Evolutionary conservation across 2,888 invertebrate species (phyloP).

Genomic region (Eledona agricola): DNA sequence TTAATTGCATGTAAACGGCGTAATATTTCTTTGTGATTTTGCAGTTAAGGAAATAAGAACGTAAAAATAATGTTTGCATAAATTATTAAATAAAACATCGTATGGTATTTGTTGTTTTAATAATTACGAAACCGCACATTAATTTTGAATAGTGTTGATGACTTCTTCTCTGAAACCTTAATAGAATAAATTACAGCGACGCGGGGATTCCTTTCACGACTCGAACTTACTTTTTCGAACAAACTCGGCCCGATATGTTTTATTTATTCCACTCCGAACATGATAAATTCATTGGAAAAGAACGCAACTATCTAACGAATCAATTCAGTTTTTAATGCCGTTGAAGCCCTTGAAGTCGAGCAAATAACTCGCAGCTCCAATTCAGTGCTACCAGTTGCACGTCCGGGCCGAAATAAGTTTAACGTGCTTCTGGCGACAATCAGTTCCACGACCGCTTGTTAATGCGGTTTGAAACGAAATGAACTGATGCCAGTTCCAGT

Average conservation of each 20-base stretch:
- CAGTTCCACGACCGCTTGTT: conserved; percentile 31
- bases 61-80: too few relatives aligned
- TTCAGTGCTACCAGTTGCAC: too few relatives aligned
- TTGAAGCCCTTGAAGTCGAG: too few relatives aligned
- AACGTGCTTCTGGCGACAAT: conserved; percentile 31
- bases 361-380: too few relatives aligned
- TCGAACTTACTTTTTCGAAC: conserved; percentile 27
- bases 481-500: conserved; percentile 36
- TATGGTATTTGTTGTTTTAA: conserved; percentile 6
- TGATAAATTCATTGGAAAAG: too few relatives aligned
- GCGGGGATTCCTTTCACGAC: conserved; percentile 25
- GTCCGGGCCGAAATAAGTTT: conserved; percentile 30
- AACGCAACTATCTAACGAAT: too few relatives aligned
- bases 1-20: too few relatives aligned
- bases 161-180: conserved; percentile 20
- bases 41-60: too few relatives aligned
- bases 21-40: too few relatives aligned
- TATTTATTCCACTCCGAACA: too few relatives aligned
- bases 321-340: too few relatives aligned
- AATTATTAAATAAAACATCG: background rate
- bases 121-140: conserved; percentile 12
- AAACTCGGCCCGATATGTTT: conserved; percentile 25
- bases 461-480: conserved; percentile 33
- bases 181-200: conserved; percentile 25
- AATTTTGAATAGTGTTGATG: conserved; percentile 20